phyloP scores from a whole-genome alignment of 2,113 vertebrate genomes.

The Gulo gulo region DNA sequence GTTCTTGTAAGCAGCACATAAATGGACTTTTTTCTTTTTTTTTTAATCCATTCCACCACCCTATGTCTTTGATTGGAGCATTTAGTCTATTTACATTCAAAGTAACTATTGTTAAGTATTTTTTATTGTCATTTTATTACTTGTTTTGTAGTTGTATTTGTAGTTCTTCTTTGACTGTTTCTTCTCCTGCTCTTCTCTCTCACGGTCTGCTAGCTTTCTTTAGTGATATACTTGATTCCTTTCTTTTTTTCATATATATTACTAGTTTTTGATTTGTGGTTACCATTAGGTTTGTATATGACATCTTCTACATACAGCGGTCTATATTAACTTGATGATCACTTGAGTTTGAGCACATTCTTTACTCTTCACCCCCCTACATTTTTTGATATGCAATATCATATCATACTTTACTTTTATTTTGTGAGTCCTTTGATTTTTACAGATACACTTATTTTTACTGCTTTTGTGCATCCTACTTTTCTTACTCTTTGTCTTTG shows the following conservation, averaged over 20 bases:
- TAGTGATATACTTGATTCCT: not conserved
- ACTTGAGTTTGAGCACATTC: not conserved
- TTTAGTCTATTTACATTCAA: not conserved
- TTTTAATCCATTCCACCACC: not conserved
- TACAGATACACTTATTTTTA: not conserved
- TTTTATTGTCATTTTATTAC: not conserved
- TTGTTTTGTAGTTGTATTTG: not conserved
- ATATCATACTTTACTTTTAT: not conserved
- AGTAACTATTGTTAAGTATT: not conserved
- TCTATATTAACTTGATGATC: not conserved
- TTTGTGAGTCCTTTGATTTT: not conserved
- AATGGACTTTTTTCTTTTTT: not conserved
- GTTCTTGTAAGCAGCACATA: not conserved
- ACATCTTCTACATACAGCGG: not conserved
- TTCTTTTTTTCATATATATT: not conserved
- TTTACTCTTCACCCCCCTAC: not conserved
- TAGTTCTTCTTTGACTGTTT: not conserved
- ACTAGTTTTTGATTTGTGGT: not conserved
- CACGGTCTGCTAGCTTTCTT: not conserved
- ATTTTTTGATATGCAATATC: not conserved
- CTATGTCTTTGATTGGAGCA: not conserved
- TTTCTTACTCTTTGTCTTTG: not conserved
- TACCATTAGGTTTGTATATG: not conserved
- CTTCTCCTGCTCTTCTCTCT: not conserved
- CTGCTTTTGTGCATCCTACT: not conserved